A percentile compares a stretch with the other conserved stretches of the same genome.
These are phyloP conservation scores for Nansenia antarctica DNA, from an alignment of 2,113 vertebrate species.

Conservation along the genomic window DNA sequence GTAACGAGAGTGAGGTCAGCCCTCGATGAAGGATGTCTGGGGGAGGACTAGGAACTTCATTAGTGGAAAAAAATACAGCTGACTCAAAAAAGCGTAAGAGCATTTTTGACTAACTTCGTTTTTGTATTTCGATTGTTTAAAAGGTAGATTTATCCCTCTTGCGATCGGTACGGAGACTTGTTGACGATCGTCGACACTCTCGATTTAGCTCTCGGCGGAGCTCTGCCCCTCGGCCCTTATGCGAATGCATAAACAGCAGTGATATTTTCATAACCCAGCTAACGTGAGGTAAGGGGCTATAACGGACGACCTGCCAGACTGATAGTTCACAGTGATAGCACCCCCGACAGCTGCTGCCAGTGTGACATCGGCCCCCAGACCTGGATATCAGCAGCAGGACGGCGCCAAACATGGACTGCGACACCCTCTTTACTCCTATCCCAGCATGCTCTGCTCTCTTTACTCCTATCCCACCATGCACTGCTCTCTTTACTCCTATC, in stretches of 20 bases:
- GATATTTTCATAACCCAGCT: conserved; percentile 79
- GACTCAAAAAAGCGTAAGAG: too few species aligned
- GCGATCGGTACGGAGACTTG: not conserved
- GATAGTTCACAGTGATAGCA: conserved; percentile 26
- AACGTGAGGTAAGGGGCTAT: conserved; percentile 73
- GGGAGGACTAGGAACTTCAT: conserved; percentile 10
- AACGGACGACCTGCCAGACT: conserved; percentile 49
- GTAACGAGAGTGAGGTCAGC: conserved; percentile 23
- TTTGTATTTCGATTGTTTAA: not conserved
- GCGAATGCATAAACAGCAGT: conserved; percentile 52
- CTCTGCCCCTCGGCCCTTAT: conserved; percentile 39
- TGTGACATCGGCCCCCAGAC: conserved; percentile 56
- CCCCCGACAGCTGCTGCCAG: conserved; percentile 72
- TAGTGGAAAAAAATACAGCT: not conserved
- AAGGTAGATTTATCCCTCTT: not conserved
- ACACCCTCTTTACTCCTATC: conserved; percentile 24
- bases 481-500: not conserved
- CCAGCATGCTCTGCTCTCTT: not conserved
- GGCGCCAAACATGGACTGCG: conserved; percentile 44
- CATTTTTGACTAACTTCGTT: too few species aligned
- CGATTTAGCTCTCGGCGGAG: conserved; percentile 46
- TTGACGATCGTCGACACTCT: conserved; percentile 34
- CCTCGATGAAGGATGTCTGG: conserved; percentile 22
- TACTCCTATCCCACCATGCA: not conserved
- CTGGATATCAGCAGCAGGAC: conserved; percentile 40